Evolutionary conservation across 2,888 invertebrate genomes (phyloP).

Genomic region (Doris montereyensis): DNA sequence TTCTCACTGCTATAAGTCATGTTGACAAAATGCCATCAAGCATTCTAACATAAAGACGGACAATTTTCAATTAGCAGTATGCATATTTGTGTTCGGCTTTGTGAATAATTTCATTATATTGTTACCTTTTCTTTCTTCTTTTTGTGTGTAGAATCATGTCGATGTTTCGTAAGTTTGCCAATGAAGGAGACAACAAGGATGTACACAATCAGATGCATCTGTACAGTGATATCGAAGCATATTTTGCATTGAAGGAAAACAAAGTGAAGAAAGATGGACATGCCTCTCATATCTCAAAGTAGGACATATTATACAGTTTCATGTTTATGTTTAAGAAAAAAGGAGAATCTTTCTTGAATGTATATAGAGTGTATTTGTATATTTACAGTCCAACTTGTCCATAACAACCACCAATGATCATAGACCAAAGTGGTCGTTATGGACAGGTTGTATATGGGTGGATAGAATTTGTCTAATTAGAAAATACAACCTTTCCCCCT

Average conservation of each 20-base stretch:
- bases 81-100: neutral
- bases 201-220: constrained; percentile 60
- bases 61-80: neutral
- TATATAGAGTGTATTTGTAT: too few relatives aligned
- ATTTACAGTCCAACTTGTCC: too few relatives aligned
- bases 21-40: neutral
- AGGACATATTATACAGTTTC: constrained; percentile 39
- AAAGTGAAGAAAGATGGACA: constrained; percentile 64
- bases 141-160: constrained; percentile 69
- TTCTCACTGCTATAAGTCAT: too few relatives aligned
- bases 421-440: too few relatives aligned
- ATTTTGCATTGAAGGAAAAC: constrained; percentile 56
- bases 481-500: too few relatives aligned
- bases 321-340: too few relatives aligned
- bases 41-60: neutral
- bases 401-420: too few relatives aligned
- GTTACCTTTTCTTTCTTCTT: too few relatives aligned
- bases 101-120: neutral
- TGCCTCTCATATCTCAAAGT: constrained; percentile 60
- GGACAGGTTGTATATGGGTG: too few relatives aligned
- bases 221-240: constrained; percentile 67
- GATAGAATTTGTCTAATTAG: too few relatives aligned
- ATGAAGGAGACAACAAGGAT: constrained; percentile 62
- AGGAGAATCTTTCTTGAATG: too few relatives aligned
- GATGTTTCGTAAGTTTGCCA: constrained; percentile 69